Evolutionary conservation across 2,888 invertebrate species (phyloP).

Genomic region (Leucoptera coffeella): DNA sequence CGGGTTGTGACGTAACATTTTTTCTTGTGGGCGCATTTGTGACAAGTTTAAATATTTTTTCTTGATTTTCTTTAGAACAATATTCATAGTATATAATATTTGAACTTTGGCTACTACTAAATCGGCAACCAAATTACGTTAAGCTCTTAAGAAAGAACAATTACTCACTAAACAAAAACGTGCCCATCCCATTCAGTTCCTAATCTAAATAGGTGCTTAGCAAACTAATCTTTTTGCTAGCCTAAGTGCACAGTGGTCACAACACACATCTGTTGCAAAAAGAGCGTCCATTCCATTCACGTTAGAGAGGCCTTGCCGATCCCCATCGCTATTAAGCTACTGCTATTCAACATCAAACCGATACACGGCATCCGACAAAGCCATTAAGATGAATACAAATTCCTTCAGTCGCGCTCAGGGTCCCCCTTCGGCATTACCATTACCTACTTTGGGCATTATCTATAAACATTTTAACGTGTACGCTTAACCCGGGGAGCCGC

Average conservation of each 20-base stretch:
- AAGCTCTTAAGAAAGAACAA: no score
- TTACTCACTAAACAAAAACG: no score
- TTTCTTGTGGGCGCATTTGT: no score
- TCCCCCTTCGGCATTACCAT: constrained; percentile 34
- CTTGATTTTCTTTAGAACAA: no score
- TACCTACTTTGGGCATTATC: constrained; percentile 42
- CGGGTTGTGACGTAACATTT: no score
- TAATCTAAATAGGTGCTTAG: no score
- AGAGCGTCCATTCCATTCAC: constrained; percentile 11
- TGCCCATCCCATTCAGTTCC: no score
- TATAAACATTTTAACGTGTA: constrained; percentile 49
- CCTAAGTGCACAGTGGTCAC: constrained; percentile 7
- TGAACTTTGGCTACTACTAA: no score
- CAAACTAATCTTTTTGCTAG: no score
- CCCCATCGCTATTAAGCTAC: constrained; percentile 13
- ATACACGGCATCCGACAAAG: constrained; percentile 24
- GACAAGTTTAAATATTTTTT: no score
- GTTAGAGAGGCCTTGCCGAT: constrained; percentile 11
- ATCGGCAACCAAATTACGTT: no score
- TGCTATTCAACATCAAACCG: constrained; percentile 21
- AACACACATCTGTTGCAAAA: constrained; percentile 8
- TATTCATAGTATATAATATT: no score
- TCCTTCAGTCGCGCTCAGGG: constrained; percentile 18
- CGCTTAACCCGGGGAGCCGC: constrained; percentile 49
- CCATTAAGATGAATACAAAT: constrained; percentile 35